phyloP scores from a whole-genome alignment of 2,113 vertebrate genomes.

The Todiramphus saurophagus region DNA sequence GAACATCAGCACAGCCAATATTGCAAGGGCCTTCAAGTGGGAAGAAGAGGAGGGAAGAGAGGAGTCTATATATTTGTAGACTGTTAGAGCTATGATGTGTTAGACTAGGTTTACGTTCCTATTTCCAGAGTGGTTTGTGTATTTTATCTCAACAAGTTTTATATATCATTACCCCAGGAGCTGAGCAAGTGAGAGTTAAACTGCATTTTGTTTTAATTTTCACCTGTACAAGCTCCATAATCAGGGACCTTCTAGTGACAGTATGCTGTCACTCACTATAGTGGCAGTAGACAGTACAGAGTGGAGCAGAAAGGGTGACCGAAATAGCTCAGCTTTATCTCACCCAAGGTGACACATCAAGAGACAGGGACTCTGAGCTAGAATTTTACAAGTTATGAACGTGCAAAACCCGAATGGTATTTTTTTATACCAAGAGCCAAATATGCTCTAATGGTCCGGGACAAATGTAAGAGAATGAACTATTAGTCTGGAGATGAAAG shows the following conservation, averaged over 20 bases:
- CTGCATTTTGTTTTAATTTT: neutral
- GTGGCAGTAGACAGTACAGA: neutral
- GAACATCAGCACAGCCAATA: neutral
- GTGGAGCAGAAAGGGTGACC: neutral
- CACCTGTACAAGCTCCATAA: neutral
- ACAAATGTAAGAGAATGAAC: neutral
- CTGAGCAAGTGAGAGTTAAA: neutral
- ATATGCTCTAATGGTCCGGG: neutral
- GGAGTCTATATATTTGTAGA: neutral
- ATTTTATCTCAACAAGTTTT: neutral
- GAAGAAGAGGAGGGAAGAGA: neutral
- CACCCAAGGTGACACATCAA: neutral
- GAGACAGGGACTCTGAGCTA: accelerated
- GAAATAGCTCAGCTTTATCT: neutral
- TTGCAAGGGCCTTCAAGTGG: neutral
- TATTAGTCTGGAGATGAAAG: neutral
- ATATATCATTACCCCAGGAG: neutral
- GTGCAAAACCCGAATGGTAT: accelerated
- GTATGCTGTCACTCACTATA: neutral
- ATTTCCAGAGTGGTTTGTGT: accelerated
- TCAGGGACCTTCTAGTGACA: neutral
- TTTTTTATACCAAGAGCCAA: neutral
- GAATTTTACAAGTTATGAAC: neutral
- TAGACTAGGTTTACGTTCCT: neutral
- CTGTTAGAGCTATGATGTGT: neutral